phyloP scores from a whole-genome alignment of 2,797 vertebrate genomes.

The Miichthys miiuy region DNA sequence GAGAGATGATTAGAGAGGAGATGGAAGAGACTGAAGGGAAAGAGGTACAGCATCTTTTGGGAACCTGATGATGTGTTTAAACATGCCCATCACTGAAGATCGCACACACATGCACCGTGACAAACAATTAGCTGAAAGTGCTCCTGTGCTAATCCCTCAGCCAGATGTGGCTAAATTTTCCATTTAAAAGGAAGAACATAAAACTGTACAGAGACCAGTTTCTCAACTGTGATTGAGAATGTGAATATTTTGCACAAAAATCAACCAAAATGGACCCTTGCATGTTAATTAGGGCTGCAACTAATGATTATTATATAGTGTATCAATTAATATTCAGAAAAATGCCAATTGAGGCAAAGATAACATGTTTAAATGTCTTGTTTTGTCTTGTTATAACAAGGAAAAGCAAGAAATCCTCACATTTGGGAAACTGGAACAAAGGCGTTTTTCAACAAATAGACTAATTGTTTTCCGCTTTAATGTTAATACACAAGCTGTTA shows the following conservation, averaged over 20 bases:
- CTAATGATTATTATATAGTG: not conserved
- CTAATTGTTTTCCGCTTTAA: not conserved
- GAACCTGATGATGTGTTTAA: constrained; percentile 13
- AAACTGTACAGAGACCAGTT: not conserved
- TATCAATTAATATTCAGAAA: not conserved
- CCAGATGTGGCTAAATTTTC: not conserved
- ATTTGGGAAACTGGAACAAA: not conserved
- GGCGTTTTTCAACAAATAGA: not conserved
- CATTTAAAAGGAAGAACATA: not conserved
- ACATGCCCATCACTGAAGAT: not conserved
- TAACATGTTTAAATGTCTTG: not conserved
- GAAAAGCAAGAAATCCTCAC: not conserved
- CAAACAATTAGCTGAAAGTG: constrained; percentile 7
- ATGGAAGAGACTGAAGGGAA: not conserved
- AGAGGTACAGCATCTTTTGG: constrained; percentile 6
- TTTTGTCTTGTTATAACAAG: not conserved
- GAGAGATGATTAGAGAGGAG: constrained; percentile 15
- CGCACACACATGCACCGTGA: not conserved
- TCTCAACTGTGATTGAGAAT: not conserved
- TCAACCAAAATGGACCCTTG: not conserved
- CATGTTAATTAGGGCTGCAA: not conserved
- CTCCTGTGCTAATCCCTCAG: constrained; percentile 1
- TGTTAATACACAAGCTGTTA: not conserved
- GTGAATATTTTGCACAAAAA: not conserved
- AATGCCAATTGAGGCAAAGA: too few species aligned